These are phyloP conservation scores for Hydractinia echinata DNA, from an alignment of 30 jellyfish, hydroid and myxozoan species.

Conservation along the genomic window DNA sequence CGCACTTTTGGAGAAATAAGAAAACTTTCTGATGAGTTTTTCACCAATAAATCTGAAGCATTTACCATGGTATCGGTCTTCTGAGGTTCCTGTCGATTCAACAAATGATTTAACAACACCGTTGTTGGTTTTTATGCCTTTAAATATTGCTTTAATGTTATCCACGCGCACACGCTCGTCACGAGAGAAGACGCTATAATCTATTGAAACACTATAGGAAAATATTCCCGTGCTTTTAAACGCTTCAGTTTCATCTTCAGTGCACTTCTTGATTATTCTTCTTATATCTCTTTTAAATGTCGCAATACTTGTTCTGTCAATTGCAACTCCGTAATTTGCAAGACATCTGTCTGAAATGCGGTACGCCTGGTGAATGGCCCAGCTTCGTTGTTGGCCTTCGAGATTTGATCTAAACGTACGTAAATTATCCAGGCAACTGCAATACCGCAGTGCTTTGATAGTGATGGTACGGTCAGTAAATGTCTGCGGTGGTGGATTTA, in stretches of 20 bases:
- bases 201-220: conserved; percentile 11
- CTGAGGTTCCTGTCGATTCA: conserved; percentile 32
- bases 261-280: background rate
- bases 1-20: conserved; percentile 29
- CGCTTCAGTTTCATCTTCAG: background rate
- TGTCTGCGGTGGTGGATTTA: conserved; percentile 23
- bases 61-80: conserved; percentile 29
- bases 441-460: background rate
- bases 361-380: background rate
- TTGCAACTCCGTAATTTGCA: background rate
- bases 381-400: background rate
- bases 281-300: background rate
- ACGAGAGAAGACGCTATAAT: background rate
- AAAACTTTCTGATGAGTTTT: conserved; percentile 9
- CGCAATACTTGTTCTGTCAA: background rate
- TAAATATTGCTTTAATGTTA: conserved; percentile 19
- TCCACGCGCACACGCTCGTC: conserved; percentile 34
- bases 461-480: conserved; percentile 33
- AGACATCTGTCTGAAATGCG: background rate
- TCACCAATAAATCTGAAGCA: conserved; percentile 35
- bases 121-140: conserved; percentile 20
- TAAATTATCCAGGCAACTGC: background rate
- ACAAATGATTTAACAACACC: conserved; percentile 25
- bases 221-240: background rate
- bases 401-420: background rate